These are phyloP conservation scores for Chouioia cunea DNA, from an alignment of 2,888 invertebrate genomes.

Conservation along the genomic window DNA sequence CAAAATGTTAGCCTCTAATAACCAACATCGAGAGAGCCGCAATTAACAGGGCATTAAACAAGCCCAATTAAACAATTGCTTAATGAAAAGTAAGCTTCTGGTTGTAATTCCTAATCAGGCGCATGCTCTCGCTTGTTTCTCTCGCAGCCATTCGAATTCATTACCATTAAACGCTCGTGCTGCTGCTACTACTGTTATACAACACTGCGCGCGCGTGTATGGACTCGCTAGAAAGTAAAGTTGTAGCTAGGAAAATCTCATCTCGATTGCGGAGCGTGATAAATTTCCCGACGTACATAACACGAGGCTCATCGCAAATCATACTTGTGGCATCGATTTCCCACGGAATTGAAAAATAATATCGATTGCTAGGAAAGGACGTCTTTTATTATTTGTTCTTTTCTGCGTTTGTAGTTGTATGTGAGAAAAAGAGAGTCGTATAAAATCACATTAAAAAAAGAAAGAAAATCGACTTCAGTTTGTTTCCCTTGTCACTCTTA, in stretches of 20 bases:
- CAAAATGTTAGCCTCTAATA: too few relatives aligned
- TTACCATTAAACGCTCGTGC: conserved; percentile 28
- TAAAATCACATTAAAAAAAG: conserved; percentile 39
- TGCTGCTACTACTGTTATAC: background rate
- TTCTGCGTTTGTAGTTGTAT: background rate
- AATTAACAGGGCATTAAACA: conserved; percentile 10
- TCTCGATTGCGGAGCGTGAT: conserved; percentile 34
- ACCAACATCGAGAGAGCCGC: too few relatives aligned
- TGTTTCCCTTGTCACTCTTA: conserved; percentile 12
- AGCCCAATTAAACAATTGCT: conserved; percentile 31
- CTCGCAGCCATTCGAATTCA: conserved; percentile 4
- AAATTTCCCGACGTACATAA: conserved; percentile 38
- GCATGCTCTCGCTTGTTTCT: background rate
- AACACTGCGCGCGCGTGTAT: background rate
- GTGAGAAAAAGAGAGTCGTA: conserved; percentile 24
- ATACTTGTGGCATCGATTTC: conserved; percentile 37
- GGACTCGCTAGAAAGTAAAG: conserved; percentile 1
- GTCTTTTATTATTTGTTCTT: conserved; percentile 10
- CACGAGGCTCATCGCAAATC: conserved; percentile 44
- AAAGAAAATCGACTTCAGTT: conserved; percentile 28
- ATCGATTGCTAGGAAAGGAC: too few relatives aligned
- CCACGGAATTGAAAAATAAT: conserved; percentile 15
- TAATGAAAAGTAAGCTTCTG: conserved; percentile 26
- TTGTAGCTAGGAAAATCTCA: conserved; percentile 25
- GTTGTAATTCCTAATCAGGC: conserved; percentile 14